Base-by-base conservation (phyloP, 2,797 vertebrate genomes). In the Limnodromus scolopaceus region DNA sequence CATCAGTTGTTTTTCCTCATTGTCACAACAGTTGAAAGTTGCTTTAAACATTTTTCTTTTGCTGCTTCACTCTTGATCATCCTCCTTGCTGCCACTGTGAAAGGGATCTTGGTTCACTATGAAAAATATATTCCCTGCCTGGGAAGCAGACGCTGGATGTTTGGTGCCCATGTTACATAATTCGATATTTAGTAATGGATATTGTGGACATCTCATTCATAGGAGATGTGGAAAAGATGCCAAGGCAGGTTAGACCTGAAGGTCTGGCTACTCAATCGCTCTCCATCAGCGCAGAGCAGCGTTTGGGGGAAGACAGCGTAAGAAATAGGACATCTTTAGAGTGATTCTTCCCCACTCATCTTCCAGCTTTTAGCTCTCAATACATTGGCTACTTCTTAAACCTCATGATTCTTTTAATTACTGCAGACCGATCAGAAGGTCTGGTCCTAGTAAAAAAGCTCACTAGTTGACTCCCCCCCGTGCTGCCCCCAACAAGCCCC, bases 401-500 rank as follows among this genome's bases (percentile, higher is more conserved):
- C 24, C 11, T 60, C 7, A 32, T 14, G 5, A 54, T 43, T 25
- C 22, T 80, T 95, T 76, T 39, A 53, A 38, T 84, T 53, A 9
- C 38, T 55, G 53, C 15, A 80, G 30, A 51, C 48, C 13, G 3
- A n/a, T 39, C 8, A 32, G 61, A 65, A 69, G 23, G 57, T 63
- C 63, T 24, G 24, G 10, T 58, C 41, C 19, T 46, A n/a, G 38
- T 11, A 45, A n/a, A 48, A 34, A 48, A 18, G 46, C 45, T 63
- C 43, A 43, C 13, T 7, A 25, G 19, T 6, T 27, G 22, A 20
- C 30, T 27, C 15, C 24, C 25, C 25, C 22, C 6, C 39, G 18
- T 30, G 28, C 36, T 0, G 0, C 6, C 17, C 32, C 23, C 28
- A 79, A 3, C 12, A 5, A 69, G 13, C 45, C 16, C 27, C 13